These are phyloP conservation scores for Otis tarda DNA, from an alignment of 2,113 vertebrate species.

Conservation along the genomic window DNA sequence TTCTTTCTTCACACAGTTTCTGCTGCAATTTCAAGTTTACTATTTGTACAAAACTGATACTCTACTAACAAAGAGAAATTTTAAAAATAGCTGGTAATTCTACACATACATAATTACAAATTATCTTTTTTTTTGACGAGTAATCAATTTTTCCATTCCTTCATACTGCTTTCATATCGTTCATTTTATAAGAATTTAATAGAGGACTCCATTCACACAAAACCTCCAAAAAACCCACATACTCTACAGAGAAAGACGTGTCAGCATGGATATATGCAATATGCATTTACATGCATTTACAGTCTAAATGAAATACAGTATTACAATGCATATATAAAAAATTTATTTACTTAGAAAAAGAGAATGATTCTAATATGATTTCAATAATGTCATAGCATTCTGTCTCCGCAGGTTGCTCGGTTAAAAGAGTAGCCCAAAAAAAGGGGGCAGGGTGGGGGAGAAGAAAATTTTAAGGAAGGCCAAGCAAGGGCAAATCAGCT, in stretches of 20 bases:
- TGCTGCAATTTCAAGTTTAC: slow-evolving; percentile 16
- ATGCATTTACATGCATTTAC: not conserved
- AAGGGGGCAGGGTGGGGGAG: rapidly evolving
- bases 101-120: not conserved
- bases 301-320: not conserved
- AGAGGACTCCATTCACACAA: not conserved
- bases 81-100: not conserved
- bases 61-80: not conserved
- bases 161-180: not conserved
- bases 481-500: not conserved
- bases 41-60: not conserved
- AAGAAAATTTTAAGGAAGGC: not conserved
- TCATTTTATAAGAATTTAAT: not conserved
- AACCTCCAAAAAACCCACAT: rapidly evolving
- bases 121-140: not conserved
- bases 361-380: not conserved
- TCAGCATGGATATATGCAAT: not conserved
- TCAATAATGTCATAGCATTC: rapidly evolving
- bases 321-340: not conserved
- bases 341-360: not conserved
- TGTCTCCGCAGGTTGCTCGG: not conserved
- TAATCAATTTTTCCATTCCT: not conserved
- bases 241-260: not conserved
- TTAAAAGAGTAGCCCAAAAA: not conserved
- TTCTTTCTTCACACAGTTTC: not conserved